Conservation (phyloP, 2,888 invertebrate genomes). For the Leptinotarsa haldemani region DNA sequence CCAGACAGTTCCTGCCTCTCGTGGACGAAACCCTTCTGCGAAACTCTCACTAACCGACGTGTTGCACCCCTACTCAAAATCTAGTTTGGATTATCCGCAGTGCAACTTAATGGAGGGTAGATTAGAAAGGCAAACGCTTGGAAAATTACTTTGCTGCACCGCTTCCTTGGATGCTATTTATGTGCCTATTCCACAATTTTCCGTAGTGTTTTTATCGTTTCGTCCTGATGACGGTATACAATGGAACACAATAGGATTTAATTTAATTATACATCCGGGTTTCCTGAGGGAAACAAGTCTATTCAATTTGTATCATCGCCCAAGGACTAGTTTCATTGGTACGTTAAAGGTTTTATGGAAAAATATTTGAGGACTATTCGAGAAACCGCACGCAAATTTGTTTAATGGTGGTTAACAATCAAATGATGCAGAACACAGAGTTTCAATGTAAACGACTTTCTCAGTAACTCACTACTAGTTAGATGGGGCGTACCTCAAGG, state of each 20-base stretch:
- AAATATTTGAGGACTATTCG: no score
- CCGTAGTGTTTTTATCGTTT: conserved; percentile 25
- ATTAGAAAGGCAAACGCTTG: conserved; percentile 42
- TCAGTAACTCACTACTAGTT: no score
- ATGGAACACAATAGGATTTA: conserved; percentile 22
- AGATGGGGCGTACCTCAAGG: no score
- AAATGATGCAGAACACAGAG: no score
- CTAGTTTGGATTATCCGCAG: conserved; percentile 44
- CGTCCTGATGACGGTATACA: conserved; percentile 20
- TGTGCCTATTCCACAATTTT: conserved; percentile 44
- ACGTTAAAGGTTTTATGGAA: no score
- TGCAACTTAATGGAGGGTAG: conserved; percentile 45
- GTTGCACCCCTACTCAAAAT: conserved; percentile 23
- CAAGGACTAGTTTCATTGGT: no score
- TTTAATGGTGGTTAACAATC: no score
- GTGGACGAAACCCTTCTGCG: not conserved
- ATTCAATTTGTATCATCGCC: no score
- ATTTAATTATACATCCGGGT: not conserved
- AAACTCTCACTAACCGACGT: conserved; percentile 5
- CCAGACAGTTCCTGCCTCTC: not conserved
- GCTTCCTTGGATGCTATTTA: conserved; percentile 42
- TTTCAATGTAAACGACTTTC: no score
- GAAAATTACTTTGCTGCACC: conserved; percentile 40
- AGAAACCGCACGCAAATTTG: no score
- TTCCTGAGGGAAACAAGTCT: no score